These are phyloP conservation scores for Drosophila longiperda DNA, from an alignment of 2,888 invertebrate genomes.

Conservation along the genomic window DNA sequence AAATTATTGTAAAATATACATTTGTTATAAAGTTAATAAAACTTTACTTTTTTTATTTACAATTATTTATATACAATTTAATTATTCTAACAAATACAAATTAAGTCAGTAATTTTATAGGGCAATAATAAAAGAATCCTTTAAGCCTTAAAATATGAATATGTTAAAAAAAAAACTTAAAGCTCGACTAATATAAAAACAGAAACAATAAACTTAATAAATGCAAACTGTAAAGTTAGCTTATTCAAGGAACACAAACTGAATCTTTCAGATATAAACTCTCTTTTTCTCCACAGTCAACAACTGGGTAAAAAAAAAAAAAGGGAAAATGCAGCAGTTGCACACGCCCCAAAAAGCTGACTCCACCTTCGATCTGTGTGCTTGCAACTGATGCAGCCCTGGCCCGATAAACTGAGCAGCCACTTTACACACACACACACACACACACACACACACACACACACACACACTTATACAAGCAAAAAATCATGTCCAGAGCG, in stretches of 20 bases:
- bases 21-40: background rate
- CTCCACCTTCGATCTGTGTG: constrained; percentile 64
- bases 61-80: no score
- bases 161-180: no score
- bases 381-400: constrained; percentile 65
- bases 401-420: constrained; percentile 65
- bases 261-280: background rate
- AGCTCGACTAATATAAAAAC: background rate
- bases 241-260: background rate
- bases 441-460: constrained; percentile 20
- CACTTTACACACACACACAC: constrained; percentile 32
- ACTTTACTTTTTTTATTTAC: no score
- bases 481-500: constrained; percentile 50
- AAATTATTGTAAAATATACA: background rate
- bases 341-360: constrained; percentile 69
- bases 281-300: background rate
- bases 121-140: no score
- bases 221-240: background rate
- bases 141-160: background rate
- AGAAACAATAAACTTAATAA: background rate
- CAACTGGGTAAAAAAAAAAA: constrained; percentile 15
- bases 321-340: constrained; percentile 51
- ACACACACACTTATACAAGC: background rate
- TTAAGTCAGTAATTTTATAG: background rate
- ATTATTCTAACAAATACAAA: no score